Evolutionary conservation across 2,113 vertebrate genomes (phyloP).

Genomic region (Phalacrocorax aristotelis): DNA sequence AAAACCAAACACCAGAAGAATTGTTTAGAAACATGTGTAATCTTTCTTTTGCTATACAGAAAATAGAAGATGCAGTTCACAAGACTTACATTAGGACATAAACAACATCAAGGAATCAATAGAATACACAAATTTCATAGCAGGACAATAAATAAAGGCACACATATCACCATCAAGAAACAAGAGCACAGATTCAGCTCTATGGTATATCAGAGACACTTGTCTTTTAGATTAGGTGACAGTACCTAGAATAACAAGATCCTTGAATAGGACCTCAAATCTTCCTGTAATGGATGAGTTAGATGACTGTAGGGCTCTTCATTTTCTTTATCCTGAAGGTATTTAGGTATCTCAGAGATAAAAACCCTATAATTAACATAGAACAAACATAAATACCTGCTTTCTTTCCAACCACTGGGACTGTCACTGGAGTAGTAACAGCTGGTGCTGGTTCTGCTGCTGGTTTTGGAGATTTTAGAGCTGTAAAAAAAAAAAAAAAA

Average conservation of each 20-base stretch:
- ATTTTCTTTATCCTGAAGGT: background rate
- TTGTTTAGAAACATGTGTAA: background rate
- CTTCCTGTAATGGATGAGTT: background rate
- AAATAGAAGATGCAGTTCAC: background rate
- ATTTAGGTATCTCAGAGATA: background rate
- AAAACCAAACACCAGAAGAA: background rate
- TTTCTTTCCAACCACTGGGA: slow-evolving; percentile 88
- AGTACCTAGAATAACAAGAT: background rate
- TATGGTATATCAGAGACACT: background rate
- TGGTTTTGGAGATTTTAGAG: slow-evolving; percentile 72
- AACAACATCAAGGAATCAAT: background rate
- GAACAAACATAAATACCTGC: slow-evolving; percentile 83
- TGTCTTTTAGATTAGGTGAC: background rate
- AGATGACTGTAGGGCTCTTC: background rate
- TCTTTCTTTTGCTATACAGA: background rate
- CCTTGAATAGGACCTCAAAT: background rate
- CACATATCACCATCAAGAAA: background rate
- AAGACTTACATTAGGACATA: background rate
- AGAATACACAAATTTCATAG: background rate
- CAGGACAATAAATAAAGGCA: background rate
- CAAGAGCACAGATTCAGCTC: background rate
- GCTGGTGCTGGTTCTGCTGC: slow-evolving; percentile 72
- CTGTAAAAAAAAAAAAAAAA: slow-evolving; percentile 49
- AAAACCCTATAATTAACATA: background rate
- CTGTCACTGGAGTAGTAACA: slow-evolving; percentile 77